Evolutionary conservation across 2,113 vertebrate species (phyloP), one percentile per base, ranked within the genome.

Genomic region (Odontophorus gujanensis): DNA sequence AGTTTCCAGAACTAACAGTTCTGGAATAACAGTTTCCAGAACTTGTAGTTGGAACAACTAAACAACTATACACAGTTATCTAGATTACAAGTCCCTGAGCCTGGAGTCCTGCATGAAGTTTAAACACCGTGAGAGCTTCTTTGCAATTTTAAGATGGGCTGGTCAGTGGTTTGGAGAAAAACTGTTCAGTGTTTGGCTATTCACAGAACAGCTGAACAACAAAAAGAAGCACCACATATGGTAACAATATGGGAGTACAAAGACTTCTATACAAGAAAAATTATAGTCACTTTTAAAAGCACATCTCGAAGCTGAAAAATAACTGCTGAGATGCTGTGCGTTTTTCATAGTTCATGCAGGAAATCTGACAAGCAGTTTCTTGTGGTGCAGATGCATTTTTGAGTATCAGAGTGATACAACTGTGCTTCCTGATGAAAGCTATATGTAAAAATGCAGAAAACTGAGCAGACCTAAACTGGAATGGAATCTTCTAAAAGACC

Each of bases 231-330:
- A 7, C 30, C 0, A 0, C 95, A 93, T 95, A 92, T 89, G 92
- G 91, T 87, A 96, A 85, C 89, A 93, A 96, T 96, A 95, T 93
- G n/a, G 53, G 40, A 80, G 36, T 69, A 95, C 89, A 95, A 89
- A 96, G 71, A 91, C 45, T 42, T 85, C 71, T 91, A 2, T 36
- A 59, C 40, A 91, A 91, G 78, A 94, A 94, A 95, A 93, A 93
- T 53, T 87, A 93, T 10, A 87, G 91, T 58, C 71, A 77, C 30
- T 89, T 96, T 89, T 87, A 89, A 89, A 94, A 93, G 62, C 42
- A 11, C 81, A 81, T 82, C 85, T 92, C 89, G 85, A 50, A 91
- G 67, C 50, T 71, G 67, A 94, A 89, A 94, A 93, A 73, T 85
- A 96, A 93, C 91, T 92, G 74, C 48, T 4, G 32, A 82, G 81